These are phyloP conservation scores for Cyrtorhinus lividipennis DNA, from an alignment of 1,140 invertebrate genomes.

Conservation along the genomic window DNA sequence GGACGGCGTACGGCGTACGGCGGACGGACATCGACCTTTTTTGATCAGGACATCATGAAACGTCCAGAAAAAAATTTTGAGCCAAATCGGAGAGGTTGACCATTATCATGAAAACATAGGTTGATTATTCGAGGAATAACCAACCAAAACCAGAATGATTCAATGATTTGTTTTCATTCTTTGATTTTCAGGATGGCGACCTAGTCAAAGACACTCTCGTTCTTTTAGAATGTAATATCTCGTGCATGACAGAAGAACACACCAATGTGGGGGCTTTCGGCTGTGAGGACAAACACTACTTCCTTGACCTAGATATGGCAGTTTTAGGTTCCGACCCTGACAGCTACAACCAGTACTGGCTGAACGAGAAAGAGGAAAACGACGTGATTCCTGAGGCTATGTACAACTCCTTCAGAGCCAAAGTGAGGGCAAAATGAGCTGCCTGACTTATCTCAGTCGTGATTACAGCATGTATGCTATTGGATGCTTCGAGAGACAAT, in stretches of 20 bases:
- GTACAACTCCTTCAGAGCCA: conserved; percentile 39
- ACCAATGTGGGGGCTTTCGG: conserved; percentile 38
- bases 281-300: conserved; percentile 43
- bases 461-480: not conserved
- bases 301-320: conserved; percentile 45
- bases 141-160: too few species aligned
- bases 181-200: conserved; percentile 33
- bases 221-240: conserved; percentile 36
- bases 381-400: conserved; percentile 37
- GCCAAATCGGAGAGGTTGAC: too few species aligned
- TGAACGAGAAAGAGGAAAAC: conserved; percentile 40
- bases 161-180: too few species aligned
- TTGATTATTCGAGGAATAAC: too few species aligned
- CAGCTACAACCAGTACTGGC: conserved; percentile 37
- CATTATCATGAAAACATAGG: too few species aligned
- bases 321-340: conserved; percentile 35
- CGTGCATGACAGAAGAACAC: conserved; percentile 44
- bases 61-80: too few species aligned
- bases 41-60: too few species aligned
- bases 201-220: conserved; percentile 34
- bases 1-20: too few species aligned
- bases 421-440: too few species aligned
- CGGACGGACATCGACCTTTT: too few species aligned
- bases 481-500: not conserved
- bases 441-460: too few species aligned